A percentile compares a stretch with the other conserved stretches of the same genome.
Evolutionary conservation across 2,888 invertebrate genomes (phyloP).

Genomic region (Xestia rhomboidea): DNA sequence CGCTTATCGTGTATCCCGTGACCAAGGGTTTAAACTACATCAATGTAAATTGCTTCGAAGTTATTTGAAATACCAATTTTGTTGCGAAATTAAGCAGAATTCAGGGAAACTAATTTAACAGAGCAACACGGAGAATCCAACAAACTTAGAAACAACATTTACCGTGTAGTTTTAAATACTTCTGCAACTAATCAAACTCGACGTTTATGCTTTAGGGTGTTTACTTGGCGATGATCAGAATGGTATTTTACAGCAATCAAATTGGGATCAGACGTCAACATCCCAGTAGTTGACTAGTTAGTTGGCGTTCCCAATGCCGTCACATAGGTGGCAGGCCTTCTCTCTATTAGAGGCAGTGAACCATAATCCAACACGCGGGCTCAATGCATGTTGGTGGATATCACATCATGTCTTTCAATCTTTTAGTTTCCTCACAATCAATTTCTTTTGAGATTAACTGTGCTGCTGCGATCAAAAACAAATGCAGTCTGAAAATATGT

Average conservation of each 20-base stretch:
- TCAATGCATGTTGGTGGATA: not conserved
- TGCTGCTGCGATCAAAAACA: not conserved
- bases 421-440: not conserved
- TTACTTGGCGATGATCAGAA: not conserved
- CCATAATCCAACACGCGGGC: conserved; percentile 4
- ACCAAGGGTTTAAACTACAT: conserved; percentile 5
- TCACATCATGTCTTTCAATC: not conserved
- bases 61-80: conserved; percentile 26
- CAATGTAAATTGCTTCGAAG: conserved; percentile 29
- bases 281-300: not conserved
- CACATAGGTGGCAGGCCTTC: not conserved
- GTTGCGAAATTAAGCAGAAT: conserved; percentile 8
- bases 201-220: conserved; percentile 14
- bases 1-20: not conserved
- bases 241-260: not conserved
- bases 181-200: conserved; percentile 35
- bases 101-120: conserved; percentile 41
- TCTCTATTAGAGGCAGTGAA: not conserved
- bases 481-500: not conserved
- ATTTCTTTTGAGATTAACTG: not conserved
- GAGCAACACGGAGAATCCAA: conserved; percentile 7
- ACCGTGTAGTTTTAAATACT: conserved; percentile 33
- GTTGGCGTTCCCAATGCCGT: not conserved
- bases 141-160: conserved; percentile 36
- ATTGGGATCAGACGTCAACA: not conserved